Base-by-base conservation (phyloP, 2,888 invertebrate species). In the Mythimna impura region DNA sequence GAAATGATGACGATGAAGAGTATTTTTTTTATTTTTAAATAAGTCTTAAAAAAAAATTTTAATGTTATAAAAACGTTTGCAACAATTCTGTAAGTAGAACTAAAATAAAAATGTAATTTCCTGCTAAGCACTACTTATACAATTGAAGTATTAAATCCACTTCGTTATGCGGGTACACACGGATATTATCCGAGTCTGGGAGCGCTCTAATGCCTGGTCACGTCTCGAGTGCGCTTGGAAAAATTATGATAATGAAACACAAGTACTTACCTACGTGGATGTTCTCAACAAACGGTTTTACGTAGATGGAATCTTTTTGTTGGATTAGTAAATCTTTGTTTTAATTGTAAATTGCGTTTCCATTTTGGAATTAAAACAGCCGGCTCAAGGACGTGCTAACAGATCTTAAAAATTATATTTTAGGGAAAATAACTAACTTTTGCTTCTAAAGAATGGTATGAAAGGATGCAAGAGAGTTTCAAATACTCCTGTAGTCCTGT, bases 221-320 rank as follows among this genome's bases (percentile, higher is more conserved):
- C 76, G 84, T 76, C 36, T 52, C 55, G 14, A 72, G 40, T 47
- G 63, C 57, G 55, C 34, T 75, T 10, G 36, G 22, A 58, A 62
- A 81, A 78, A 71, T 22, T 70, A 71, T 71, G 30, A 62, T 70
- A 79, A 79, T 75, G 58, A 67, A 79, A 70, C 43, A 54, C 61
- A 71, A 69, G 66, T 63, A 58, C 64, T 40, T 55, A 57, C 61
- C 55, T 17, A 55, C 36, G 10, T 54, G 50, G 50, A 52, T 20
- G n/a, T 52, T 22, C 1, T 40, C 30, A 22, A 30, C 34, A 58
- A 76, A 60, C 36, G 54, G 25, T 36, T 47, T 70, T 43, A 52
- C 1, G 54, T 71, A n/a, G 22, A 52, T 47, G 25, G n/a, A 10
- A 10, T 34, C 57, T 65, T 50, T 65, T 61, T 47, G 25, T 20